A percentile compares a stretch with the other conserved stretches of the same genome.
phyloP scores from a whole-genome alignment of 2,797 vertebrate genomes.

The Parauchenoglanis punctatus region DNA sequence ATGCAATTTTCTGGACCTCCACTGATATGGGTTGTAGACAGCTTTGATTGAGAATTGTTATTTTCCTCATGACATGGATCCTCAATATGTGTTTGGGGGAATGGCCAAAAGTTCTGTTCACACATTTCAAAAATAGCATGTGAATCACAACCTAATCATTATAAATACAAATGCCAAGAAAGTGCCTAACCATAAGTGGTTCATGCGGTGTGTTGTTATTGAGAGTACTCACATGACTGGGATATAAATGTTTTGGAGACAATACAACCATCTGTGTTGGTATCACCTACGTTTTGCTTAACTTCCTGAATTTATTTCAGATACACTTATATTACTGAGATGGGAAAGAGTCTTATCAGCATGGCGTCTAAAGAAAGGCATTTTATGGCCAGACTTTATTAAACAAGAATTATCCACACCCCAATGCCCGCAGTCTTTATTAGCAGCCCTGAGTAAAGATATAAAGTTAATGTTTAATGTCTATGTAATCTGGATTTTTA shows the following conservation, averaged over 20 bases:
- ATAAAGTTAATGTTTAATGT: conserved; percentile 42
- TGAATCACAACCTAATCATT: conserved; percentile 19
- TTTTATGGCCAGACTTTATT: conserved; percentile 43
- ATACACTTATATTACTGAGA: conserved; percentile 16
- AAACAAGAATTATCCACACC: conserved; percentile 18
- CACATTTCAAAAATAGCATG: conserved; percentile 18
- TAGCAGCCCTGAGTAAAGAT: conserved; percentile 27
- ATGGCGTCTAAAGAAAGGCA: not conserved
- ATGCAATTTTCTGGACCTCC: not conserved
- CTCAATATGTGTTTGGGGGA: not conserved
- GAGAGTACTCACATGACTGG: not conserved
- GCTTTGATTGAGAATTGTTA: not conserved
- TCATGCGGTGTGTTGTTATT: not conserved
- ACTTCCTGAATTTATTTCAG: conserved; percentile 3
- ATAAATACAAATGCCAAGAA: conserved; percentile 5
- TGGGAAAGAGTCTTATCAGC: not conserved
- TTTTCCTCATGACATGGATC: not conserved
- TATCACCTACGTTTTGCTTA: conserved; percentile 6
- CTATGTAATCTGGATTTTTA: conserved; percentile 34
- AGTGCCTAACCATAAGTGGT: conserved; percentile 1
- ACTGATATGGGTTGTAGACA: not conserved
- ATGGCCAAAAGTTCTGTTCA: conserved; percentile 10
- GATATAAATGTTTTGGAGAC: not conserved
- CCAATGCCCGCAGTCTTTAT: conserved; percentile 13
- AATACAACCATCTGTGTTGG: not conserved